Evolutionary conservation across 1,140 invertebrate species (phyloP), one percentile per base, ranked within the genome.

Genomic region (Rhagoletis zephyria): DNA sequence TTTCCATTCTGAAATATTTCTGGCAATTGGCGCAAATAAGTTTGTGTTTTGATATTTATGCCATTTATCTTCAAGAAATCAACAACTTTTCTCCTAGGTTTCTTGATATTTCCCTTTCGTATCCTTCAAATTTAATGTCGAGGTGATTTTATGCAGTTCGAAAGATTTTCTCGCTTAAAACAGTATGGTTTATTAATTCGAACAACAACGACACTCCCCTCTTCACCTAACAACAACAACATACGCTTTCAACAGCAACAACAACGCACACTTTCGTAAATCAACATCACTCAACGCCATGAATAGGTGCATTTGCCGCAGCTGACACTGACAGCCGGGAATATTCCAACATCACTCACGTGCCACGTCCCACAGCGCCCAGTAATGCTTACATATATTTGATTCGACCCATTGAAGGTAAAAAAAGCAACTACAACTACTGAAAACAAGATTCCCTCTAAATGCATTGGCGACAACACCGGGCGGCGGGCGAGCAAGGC

Each of bases 261-360:
- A 63, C 61, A 63, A 14, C 61, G 45, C n/a, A 56, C 42, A n/a
- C 48, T 81, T 2, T 51, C 16, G 48, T 81, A 81, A 81, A 81
- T 81, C 74, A 81, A 81, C 74, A 81, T 81, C 74, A 81, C 74
- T 81, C 74, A 81, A 56, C 74, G 48, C 74, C 74, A 81, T 81
- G 48, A 81, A 81, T 56, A 56, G 74, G 74, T 81, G 74, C 74
- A 81, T 81, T 81, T 59, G 51, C 14, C 19, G 74, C 74, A 81
- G 74, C 74, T 81, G 74, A 12, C 51, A 59, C 74, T 81, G 74
- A 81, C 74, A 81, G 74, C 48, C 16, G 9, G 4, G 45, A 51
- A 19, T 42, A 56, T 59, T 56, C 48, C n/a, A 81, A 81, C 48
- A 81, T 59, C 74, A 81, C 74, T 81, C 74, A 81, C 70, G 70